These are phyloP conservation scores for Trichogramma dendrolimi DNA, from an alignment of 2,888 invertebrate species.

Conservation along the genomic window DNA sequence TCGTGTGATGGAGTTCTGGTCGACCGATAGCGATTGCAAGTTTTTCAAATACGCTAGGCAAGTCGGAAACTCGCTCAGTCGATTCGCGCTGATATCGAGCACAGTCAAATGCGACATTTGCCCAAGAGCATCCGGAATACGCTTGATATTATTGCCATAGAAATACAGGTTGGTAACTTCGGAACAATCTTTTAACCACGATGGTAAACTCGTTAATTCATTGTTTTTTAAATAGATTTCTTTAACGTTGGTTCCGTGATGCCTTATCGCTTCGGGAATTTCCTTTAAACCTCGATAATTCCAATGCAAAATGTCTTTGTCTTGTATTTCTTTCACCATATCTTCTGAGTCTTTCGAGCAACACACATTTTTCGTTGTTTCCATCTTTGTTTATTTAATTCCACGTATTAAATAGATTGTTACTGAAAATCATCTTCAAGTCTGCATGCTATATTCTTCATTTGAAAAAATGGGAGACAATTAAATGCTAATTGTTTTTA, in stretches of 20 bases:
- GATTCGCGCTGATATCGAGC: constrained; percentile 44
- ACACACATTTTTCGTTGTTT: too few relatives aligned
- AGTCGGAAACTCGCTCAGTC: constrained; percentile 34
- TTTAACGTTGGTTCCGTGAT: constrained; percentile 41
- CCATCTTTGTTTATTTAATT: too few relatives aligned
- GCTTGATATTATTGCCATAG: constrained; percentile 41
- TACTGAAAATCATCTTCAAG: too few relatives aligned
- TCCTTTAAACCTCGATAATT: constrained; percentile 47
- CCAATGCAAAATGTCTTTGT: constrained; percentile 50
- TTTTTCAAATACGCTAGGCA: constrained; percentile 37
- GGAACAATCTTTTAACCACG: constrained; percentile 42
- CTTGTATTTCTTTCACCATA: constrained; percentile 45
- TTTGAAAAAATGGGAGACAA: not conserved
- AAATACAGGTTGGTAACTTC: constrained; percentile 46
- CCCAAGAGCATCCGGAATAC: constrained; percentile 39
- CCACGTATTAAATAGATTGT: too few relatives aligned
- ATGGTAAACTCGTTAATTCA: constrained; percentile 40
- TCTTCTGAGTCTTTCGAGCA: constrained; percentile 29
- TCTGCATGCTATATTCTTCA: too few relatives aligned
- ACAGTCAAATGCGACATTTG: constrained; percentile 38
- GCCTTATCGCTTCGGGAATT: constrained; percentile 44
- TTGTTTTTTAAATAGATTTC: constrained; percentile 52
- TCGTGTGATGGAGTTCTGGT: constrained; percentile 39
- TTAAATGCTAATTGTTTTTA: not conserved
- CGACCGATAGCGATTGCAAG: constrained; percentile 37